Base-by-base conservation (phyloP, 2,797 vertebrate genomes). In the Sandelia bainsii region DNA sequence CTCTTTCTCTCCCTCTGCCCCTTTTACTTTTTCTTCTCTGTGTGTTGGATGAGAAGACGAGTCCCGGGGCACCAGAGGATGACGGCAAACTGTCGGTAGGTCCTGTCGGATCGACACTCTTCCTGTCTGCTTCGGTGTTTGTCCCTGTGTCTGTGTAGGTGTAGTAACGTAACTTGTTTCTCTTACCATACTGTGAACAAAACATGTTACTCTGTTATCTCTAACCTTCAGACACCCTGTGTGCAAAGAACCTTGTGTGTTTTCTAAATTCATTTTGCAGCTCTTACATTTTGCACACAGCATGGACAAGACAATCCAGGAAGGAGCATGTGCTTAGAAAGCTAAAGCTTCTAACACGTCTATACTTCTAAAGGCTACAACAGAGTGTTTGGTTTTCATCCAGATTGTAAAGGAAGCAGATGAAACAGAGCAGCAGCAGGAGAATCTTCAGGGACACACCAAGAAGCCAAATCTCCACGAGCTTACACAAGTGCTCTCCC, bases 71-170 rank as follows among this genome's bases (percentile, higher is more conserved):
- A 49, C 93, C 92, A 52, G 95, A 97, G 85, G 97, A 98, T 91
- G 96, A 97, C 74, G 93, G 96, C 72, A 95, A 96, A 44, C 77
- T 98, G 85, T 97, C 96, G 96, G 97, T 99, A 98, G 93, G 97
- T 95, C 81, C 78, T 86, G 93, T 92, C 89, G 85, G 77, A 79
- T 84, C 87, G 84, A 87, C 87, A 72, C 61, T 85, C 77, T 86
- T 72, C 69, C 25, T 51, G 65, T 86, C 79, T 85, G 72, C 70
- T 79, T 85, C 77, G 86, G 70, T 91, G 83, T 90, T 82, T 68
- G 84, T 91, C 82, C 70, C 59, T 0, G 84, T 91, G 82, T 84
- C 73, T 80, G 50, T 92, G 79, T 86, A 50, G 73, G 29, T 37
- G 86, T 84, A 60, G 61, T 56, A 63, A 44, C 22, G 60, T 66